A percentile compares a stretch with the other conserved stretches of the same genome.
phyloP scores from a whole-genome alignment of 2,113 vertebrate species.

The Neotragus pygmaeus region DNA sequence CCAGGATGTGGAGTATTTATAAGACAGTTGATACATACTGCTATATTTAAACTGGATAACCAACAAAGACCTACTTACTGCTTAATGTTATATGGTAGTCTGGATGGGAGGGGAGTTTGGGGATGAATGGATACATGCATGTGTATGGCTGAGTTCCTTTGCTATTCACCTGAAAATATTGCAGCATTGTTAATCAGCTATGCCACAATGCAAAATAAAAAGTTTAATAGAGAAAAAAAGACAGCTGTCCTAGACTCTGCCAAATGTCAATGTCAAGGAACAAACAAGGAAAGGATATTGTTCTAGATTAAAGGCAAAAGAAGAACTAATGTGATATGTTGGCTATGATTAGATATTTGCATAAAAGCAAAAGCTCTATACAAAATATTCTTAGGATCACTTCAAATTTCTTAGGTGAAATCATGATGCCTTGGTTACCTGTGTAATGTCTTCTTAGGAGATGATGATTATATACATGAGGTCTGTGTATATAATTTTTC shows the following conservation, averaged over 20 bases:
- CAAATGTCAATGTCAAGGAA: background rate
- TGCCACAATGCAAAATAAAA: background rate
- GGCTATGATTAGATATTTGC: background rate
- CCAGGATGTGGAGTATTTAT: background rate
- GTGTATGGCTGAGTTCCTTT: background rate
- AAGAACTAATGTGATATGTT: background rate
- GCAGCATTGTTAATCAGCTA: background rate
- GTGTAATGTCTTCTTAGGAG: background rate
- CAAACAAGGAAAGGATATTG: background rate
- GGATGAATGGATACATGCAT: background rate
- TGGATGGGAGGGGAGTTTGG: background rate
- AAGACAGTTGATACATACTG: background rate
- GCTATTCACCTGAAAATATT: background rate
- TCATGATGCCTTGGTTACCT: background rate
- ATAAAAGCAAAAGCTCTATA: background rate
- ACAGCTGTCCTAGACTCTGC: background rate
- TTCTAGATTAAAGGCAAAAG: background rate
- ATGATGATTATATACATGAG: background rate
- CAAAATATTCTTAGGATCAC: background rate
- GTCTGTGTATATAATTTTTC: background rate
- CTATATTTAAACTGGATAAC: background rate
- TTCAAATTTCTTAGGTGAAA: background rate
- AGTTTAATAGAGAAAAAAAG: background rate
- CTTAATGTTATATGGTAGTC: background rate
- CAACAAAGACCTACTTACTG: background rate